A percentile compares a stretch with the other conserved stretches of the same genome.
Conservation (phyloP, 1,140 invertebrate genomes). For the Ooceraea biroi region DNA sequence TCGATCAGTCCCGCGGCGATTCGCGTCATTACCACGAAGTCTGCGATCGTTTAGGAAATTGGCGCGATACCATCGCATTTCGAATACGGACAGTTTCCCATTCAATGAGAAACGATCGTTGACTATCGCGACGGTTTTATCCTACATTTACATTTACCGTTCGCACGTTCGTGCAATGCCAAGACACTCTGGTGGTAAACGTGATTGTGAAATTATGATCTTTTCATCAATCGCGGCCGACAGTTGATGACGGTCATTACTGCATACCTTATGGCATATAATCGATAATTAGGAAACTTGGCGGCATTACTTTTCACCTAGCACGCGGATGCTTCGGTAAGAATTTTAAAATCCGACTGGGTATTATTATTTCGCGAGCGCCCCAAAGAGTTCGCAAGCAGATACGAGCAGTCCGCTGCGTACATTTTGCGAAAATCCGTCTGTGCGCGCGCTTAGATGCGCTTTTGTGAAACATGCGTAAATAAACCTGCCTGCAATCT, state of each 20-base stretch:
- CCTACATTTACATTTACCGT: background rate
- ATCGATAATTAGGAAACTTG: constrained; percentile 61
- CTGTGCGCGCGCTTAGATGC: background rate
- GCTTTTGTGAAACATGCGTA: background rate
- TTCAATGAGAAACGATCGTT: background rate
- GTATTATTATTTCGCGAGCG: constrained; percentile 35
- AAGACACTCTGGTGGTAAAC: background rate
- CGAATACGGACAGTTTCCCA: background rate
- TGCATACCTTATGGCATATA: constrained; percentile 35
- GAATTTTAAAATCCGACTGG: constrained; percentile 47
- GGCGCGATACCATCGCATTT: background rate
- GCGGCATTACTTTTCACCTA: constrained; percentile 53
- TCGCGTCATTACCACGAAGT: constrained; percentile 4
- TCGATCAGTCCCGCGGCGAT: background rate
- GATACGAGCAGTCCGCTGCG: background rate
- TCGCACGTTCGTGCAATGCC: background rate
- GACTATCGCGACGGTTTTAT: background rate
- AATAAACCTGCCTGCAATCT: background rate
- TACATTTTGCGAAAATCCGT: background rate
- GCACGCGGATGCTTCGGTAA: constrained; percentile 19
- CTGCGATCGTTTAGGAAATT: background rate
- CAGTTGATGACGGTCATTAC: constrained; percentile 11
- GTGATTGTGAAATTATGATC: background rate
- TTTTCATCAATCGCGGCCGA: constrained; percentile 30
- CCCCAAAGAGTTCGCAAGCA: background rate